Conservation (phyloP, 2,797 vertebrate genomes). For the Chiroxiphia lanceolata region DNA sequence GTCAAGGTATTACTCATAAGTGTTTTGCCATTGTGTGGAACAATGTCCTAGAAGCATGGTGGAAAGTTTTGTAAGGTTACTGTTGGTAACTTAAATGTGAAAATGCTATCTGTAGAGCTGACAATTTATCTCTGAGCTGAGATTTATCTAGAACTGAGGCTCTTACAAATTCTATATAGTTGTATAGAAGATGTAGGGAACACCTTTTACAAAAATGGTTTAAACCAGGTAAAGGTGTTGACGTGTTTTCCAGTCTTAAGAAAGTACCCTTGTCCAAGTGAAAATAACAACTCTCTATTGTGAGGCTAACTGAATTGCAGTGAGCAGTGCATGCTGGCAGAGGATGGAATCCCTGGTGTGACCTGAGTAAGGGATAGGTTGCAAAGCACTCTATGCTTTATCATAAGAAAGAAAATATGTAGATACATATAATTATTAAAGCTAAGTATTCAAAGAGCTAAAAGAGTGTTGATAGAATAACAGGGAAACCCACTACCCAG, state of each 20-base stretch:
- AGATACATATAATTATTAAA: neutral
- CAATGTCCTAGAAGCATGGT: neutral
- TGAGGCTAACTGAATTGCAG: neutral
- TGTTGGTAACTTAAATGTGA: neutral
- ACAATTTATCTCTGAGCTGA: neutral
- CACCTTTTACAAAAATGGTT: neutral
- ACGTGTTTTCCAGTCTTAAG: neutral
- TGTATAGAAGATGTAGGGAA: neutral
- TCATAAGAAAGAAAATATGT: neutral
- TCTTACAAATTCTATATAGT: neutral
- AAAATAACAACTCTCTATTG: neutral
- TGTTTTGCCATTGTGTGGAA: neutral
- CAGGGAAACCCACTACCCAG: neutral
- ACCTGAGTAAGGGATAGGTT: neutral
- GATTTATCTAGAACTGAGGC: neutral
- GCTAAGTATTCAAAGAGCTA: neutral
- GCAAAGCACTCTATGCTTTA: neutral
- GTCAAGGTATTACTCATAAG: conserved; percentile 44
- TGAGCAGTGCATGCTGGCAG: neutral
- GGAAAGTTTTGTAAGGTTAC: neutral
- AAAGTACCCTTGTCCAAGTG: neutral
- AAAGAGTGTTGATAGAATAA: neutral
- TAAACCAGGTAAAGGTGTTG: neutral
- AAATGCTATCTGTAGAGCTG: neutral
- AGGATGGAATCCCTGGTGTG: neutral